These are phyloP conservation scores for Bugulina stolonifera DNA, from an alignment of 2,888 invertebrate genomes.

Conservation along the genomic window DNA sequence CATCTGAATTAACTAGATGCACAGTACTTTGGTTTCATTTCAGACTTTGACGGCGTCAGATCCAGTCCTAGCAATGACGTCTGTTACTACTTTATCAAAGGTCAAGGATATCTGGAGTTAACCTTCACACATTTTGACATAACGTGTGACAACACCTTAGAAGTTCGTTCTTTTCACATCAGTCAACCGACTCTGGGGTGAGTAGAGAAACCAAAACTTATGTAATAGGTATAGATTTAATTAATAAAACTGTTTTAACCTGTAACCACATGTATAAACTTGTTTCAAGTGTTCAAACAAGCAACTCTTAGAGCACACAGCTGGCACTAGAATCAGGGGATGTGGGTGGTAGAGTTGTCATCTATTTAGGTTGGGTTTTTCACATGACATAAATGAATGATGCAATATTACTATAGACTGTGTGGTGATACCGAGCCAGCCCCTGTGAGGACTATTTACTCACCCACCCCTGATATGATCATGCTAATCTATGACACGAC, in stretches of 20 bases:
- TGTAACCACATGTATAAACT: no score
- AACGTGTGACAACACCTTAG: slow-evolving; percentile 12
- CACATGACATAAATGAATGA: no score
- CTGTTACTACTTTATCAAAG: slow-evolving; percentile 24
- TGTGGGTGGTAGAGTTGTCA: no score
- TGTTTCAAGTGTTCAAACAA: no score
- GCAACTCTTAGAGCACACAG: no score
- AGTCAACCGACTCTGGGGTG: slow-evolving; percentile 19
- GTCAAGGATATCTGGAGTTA: slow-evolving; percentile 3
- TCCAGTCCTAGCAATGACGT: not conserved
- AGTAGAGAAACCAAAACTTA: not conserved
- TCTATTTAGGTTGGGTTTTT: no score
- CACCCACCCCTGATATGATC: slow-evolving; percentile 13
- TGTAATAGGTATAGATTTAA: no score
- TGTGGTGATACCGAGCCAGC: slow-evolving; percentile 14
- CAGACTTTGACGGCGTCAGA: not conserved
- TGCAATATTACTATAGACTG: not conserved
- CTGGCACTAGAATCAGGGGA: no score
- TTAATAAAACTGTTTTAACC: no score
- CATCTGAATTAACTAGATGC: no score
- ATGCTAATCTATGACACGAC: slow-evolving; percentile 18
- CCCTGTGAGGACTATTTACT: slow-evolving; percentile 13
- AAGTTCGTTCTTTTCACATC: slow-evolving; percentile 19
- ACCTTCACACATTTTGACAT: slow-evolving; percentile 22
- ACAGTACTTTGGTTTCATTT: no score